Conservation (phyloP, 2,797 vertebrate genomes). For the Chaetophractus vellerosus region DNA sequence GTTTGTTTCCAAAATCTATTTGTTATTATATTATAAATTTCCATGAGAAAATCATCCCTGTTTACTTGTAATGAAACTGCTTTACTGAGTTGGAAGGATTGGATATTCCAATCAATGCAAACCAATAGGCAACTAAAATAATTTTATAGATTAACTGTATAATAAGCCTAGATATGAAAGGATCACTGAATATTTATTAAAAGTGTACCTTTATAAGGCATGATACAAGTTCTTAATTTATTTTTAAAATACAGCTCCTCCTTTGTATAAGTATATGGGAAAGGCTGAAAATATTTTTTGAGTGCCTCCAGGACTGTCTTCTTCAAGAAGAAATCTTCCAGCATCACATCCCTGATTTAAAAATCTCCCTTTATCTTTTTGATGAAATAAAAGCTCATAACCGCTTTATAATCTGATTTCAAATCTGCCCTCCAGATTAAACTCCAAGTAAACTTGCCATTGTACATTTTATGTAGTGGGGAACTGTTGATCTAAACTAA, state of each 20-base stretch:
- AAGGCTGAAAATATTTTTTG: not conserved
- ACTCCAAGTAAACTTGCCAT: not conserved
- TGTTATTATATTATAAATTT: not conserved
- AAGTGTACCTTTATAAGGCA: not conserved
- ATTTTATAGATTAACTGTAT: not conserved
- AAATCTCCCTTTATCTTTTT: not conserved
- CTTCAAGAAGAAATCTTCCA: conserved; percentile 12
- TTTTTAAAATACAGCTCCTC: not conserved
- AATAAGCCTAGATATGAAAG: not conserved
- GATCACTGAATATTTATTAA: not conserved
- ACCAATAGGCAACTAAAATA: not conserved
- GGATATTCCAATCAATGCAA: not conserved
- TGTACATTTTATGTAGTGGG: not conserved
- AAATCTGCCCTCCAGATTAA: not conserved
- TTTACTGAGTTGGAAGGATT: conserved; percentile 12
- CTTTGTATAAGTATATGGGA: not conserved
- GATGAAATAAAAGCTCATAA: not conserved
- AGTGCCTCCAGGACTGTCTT: not conserved
- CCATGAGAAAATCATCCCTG: not conserved
- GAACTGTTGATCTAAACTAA: not conserved
- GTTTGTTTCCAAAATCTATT: not conserved
- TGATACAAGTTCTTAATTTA: not conserved
- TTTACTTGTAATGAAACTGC: conserved; percentile 39
- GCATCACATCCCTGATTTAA: not conserved
- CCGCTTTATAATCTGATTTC: not conserved